Evolutionary conservation across 2,888 invertebrate species (phyloP).

Genomic region (Stenotaenia linearis): DNA sequence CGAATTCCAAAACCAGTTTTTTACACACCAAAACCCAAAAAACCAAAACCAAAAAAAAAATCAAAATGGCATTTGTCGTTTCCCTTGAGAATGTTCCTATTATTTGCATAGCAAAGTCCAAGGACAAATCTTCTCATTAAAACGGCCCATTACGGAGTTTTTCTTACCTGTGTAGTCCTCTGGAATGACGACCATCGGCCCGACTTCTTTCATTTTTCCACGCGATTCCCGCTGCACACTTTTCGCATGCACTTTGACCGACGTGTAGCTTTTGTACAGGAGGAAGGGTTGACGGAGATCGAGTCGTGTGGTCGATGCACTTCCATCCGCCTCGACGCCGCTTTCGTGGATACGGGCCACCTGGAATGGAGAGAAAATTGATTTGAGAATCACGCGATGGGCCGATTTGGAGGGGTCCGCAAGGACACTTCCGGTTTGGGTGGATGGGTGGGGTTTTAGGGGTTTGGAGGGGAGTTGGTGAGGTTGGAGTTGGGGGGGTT

Average conservation of each 20-base stretch:
- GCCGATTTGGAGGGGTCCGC: no score
- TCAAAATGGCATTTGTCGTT: not conserved
- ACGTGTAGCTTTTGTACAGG: slow-evolving; percentile 36
- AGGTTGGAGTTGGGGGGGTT: no score
- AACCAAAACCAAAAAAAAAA: not conserved
- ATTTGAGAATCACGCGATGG: no score
- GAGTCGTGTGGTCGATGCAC: slow-evolving; percentile 29
- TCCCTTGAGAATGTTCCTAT: not conserved
- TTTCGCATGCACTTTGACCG: slow-evolving; percentile 36
- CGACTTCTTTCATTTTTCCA: slow-evolving; percentile 33
- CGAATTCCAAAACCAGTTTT: not conserved
- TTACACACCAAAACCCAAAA: not conserved
- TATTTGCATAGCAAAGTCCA: not conserved
- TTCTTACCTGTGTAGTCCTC: slow-evolving; percentile 36
- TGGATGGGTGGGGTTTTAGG: no score
- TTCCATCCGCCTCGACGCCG: slow-evolving; percentile 24
- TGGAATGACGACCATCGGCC: slow-evolving; percentile 36
- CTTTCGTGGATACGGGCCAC: slow-evolving; percentile 36
- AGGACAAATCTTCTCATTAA: not conserved
- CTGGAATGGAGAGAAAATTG: not conserved
- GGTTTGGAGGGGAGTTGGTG: no score
- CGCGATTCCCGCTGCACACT: slow-evolving; percentile 31
- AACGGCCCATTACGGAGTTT: not conserved
- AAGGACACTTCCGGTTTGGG: no score
- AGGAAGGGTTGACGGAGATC: slow-evolving; percentile 36